Evolutionary conservation across 2,888 invertebrate genomes (phyloP), one percentile per base, ranked within the genome.

Genomic region (Cyrtodaria siliqua): DNA sequence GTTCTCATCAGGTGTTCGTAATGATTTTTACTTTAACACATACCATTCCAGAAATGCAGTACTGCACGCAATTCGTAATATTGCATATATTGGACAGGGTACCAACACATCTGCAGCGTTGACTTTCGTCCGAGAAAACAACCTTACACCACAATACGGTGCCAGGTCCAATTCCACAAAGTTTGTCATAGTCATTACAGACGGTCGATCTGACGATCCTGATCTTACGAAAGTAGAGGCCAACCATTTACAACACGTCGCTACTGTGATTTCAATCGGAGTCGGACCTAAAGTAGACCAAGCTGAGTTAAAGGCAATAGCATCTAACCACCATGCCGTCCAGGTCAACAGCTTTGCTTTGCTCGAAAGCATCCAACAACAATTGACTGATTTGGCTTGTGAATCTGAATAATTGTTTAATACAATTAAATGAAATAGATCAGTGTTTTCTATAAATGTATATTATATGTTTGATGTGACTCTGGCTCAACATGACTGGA

Each of bases 121-220:
- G 42, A 62, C 73, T 12, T 67, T 79, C 44, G 81, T 83, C 9
- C 73, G 83, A 3, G 38, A 49, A 9, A 60, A 82, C 47, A 76
- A 52, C 52, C 26, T 52, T 6, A 27, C 44, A n/a, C 53, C 69
- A 9, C 27, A 53, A 8, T 50, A 81, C 44, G 85, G 85, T 18
- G 80, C 60, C 0, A 60, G 85, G 2, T 9, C 42, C 26, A 76
- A 79, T 61, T 70, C 82, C 2, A 55, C 77, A 42, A 85, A 76
- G 83, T 90, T 70, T 57, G 85, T 79, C 0, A 81, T 87, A 29
- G 78, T 84, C 0, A 89, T 92, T 14, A 83, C 86, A 0, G 82
- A 85, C 23, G 85, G 85, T 18, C 71, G 78, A 8, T 85, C 85
- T 2, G 69, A 69, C 38, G 69, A 80, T 44, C 76, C 78, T 24